Percentiles rank a stretch among this genome's conserved stretches.
phyloP scores from a whole-genome alignment of 2,113 vertebrate genomes.

The Caranx melampygus region DNA sequence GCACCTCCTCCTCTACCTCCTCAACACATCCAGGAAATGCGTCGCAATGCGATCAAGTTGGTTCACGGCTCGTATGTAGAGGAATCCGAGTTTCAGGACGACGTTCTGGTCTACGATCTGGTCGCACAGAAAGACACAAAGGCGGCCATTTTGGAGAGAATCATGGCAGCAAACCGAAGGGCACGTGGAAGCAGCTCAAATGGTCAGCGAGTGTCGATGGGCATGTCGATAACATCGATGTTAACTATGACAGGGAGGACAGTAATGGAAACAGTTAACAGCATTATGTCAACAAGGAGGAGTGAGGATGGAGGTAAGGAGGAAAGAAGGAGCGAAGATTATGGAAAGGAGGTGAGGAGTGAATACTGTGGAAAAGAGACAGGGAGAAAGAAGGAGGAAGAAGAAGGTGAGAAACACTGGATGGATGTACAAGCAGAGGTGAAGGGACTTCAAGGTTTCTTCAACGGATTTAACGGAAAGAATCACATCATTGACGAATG shows the following conservation, averaged over 20 bases:
- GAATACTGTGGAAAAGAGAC: slow-evolving; percentile 37
- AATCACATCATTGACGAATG: slow-evolving; percentile 22
- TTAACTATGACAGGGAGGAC: slow-evolving; percentile 44
- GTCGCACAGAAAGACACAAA: slow-evolving; percentile 89
- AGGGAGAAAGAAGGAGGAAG: slow-evolving; percentile 32
- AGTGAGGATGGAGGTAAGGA: slow-evolving; percentile 64
- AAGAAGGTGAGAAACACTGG: slow-evolving; percentile 5
- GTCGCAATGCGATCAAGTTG: slow-evolving; percentile 88
- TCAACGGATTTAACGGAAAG: slow-evolving; percentile 71
- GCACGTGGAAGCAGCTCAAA: not conserved
- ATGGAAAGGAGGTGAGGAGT: slow-evolving; percentile 12
- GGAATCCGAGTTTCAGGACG: slow-evolving; percentile 94
- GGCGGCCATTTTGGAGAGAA: slow-evolving; percentile 67
- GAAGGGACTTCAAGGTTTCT: slow-evolving; percentile 21
- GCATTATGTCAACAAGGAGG: slow-evolving; percentile 61
- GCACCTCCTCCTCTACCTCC: slow-evolving; percentile 81
- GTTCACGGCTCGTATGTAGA: slow-evolving; percentile 91
- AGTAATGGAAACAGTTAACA: slow-evolving; percentile 63
- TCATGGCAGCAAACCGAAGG: slow-evolving; percentile 27
- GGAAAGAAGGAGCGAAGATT: slow-evolving; percentile 45
- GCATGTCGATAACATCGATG: not conserved
- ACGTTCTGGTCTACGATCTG: slow-evolving; percentile 92
- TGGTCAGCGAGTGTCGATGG: not conserved
- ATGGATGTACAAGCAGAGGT: not conserved
- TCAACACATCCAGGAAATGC: slow-evolving; percentile 93